Conservation (phyloP, 1,140 invertebrate species). For the Listronotus bonariensis region DNA sequence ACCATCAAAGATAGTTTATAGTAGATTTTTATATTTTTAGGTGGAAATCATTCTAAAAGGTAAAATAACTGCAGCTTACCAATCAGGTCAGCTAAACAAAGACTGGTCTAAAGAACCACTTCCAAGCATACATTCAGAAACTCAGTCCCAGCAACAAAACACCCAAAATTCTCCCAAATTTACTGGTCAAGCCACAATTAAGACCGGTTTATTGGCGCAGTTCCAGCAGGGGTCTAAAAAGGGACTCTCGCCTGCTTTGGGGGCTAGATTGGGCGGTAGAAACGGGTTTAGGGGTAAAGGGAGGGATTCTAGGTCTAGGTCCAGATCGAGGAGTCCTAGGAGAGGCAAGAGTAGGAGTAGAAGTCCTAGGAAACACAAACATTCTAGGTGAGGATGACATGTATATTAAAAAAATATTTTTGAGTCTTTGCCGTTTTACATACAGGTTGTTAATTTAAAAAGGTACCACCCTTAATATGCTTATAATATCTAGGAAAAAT, state of each 20-base stretch:
- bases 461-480: too few relatives aligned
- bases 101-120: slow-evolving; percentile 92
- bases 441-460: too few relatives aligned
- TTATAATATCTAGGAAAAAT: too few relatives aligned
- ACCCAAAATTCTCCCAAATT: slow-evolving; percentile 57
- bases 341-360: slow-evolving; percentile 58
- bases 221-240: slow-evolving; percentile 57
- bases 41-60: slow-evolving; percentile 93
- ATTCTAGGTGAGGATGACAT: slow-evolving; percentile 25
- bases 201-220: slow-evolving; percentile 58
- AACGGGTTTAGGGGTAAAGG: slow-evolving; percentile 53
- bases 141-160: slow-evolving; percentile 14
- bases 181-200: slow-evolving; percentile 61
- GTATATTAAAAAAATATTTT: too few relatives aligned
- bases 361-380: slow-evolving; percentile 35
- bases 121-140: slow-evolving; percentile 79
- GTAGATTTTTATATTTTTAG: slow-evolving; percentile 13
- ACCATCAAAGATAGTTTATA: too few relatives aligned
- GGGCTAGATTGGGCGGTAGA: slow-evolving; percentile 60
- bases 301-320: slow-evolving; percentile 51
- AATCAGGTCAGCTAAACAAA: slow-evolving; percentile 80
- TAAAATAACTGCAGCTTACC: slow-evolving; percentile 87
- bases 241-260: slow-evolving; percentile 61
- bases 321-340: slow-evolving; percentile 57
- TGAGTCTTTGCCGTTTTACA: too few relatives aligned